phyloP scores from a whole-genome alignment of 2,888 invertebrate species.

The Vanessa cardui region DNA sequence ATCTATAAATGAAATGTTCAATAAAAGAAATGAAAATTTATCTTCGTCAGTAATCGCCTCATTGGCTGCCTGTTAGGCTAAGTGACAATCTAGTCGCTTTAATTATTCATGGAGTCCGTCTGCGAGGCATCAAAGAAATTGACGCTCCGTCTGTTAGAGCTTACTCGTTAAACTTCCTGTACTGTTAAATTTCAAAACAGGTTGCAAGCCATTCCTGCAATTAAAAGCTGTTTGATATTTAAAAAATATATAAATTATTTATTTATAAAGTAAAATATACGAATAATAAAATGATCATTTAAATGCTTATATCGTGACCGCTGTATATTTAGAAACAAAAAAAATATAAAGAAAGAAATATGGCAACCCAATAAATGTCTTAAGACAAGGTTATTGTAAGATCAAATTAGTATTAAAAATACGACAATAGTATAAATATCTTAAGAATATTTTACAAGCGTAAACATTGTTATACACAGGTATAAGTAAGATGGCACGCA shows the following conservation, averaged over 20 bases:
- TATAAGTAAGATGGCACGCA: background rate
- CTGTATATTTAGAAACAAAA: too few species aligned
- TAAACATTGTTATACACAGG: background rate
- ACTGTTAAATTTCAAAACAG: background rate
- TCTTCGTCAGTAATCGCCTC: conserved; percentile 11
- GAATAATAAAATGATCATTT: too few species aligned
- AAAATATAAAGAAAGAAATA: too few species aligned
- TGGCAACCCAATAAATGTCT: background rate
- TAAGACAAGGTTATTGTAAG: background rate
- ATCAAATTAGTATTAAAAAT: background rate
- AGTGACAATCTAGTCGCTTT: conserved; percentile 34
- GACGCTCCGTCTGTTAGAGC: conserved; percentile 19
- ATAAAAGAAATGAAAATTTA: background rate
- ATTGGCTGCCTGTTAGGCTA: conserved; percentile 24
- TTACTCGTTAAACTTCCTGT: conserved; percentile 8
- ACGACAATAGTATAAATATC: background rate
- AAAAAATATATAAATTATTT: too few species aligned
- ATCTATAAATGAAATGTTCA: background rate
- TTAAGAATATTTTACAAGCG: background rate
- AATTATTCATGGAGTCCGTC: conserved; percentile 36
- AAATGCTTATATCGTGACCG: too few species aligned
- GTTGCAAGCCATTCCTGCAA: background rate
- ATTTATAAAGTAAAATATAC: too few species aligned
- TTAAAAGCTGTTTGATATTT: too few species aligned
- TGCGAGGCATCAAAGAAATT: conserved; percentile 34